phyloP scores from a whole-genome alignment of 2,888 invertebrate genomes.

The Caradrina clavipalpis region DNA sequence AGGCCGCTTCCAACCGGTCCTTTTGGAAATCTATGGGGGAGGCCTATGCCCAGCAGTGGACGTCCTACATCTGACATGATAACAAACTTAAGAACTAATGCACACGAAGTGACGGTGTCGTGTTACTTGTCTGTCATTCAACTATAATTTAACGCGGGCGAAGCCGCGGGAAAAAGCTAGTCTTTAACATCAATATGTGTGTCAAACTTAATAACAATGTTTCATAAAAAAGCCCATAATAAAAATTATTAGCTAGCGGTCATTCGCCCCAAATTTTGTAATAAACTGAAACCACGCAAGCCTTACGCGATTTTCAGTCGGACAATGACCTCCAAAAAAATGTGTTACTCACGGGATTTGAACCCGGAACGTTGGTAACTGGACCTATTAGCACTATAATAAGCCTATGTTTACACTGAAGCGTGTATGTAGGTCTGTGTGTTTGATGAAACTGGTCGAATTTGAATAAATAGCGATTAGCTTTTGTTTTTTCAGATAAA shows the following conservation, averaged over 20 bases:
- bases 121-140: no score
- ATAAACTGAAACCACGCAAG: conserved; percentile 51
- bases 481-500: conserved; percentile 10
- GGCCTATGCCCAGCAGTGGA: no score
- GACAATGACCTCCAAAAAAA: conserved; percentile 83
- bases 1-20: no score
- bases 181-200: conserved; percentile 12
- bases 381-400: conserved; percentile 54
- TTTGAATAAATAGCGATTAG: conserved; percentile 21
- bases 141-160: no score
- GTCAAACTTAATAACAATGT: conserved; percentile 16
- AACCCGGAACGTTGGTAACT: conserved; percentile 81
- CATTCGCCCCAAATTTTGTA: conserved; percentile 55
- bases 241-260: conserved; percentile 32
- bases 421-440: conserved; percentile 49
- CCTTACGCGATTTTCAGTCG: conserved; percentile 73
- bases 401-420: conserved; percentile 51
- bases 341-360: conserved; percentile 76
- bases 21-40: no score
- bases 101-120: no score
- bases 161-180: no score
- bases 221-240: conserved; percentile 14
- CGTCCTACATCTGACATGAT: no score
- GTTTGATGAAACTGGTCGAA: conserved; percentile 22
- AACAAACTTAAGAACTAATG: no score